Percentiles rank a stretch among this genome's conserved stretches.
Conservation (phyloP, 2,888 invertebrate species). For the Parelbella ahira region DNA sequence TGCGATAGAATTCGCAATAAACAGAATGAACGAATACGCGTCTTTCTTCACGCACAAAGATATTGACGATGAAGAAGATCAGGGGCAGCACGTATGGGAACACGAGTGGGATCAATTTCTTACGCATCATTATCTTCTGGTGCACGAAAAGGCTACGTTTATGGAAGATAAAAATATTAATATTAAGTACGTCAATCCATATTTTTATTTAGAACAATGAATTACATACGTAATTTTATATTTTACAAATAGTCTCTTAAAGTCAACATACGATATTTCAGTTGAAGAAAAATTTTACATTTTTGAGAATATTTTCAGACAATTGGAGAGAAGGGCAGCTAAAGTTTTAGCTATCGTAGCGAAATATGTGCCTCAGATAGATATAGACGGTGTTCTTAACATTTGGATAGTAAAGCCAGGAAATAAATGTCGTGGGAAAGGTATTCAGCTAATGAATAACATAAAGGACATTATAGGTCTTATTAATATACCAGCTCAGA, state of each 20-base stretch:
- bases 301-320: slow-evolving; percentile 54
- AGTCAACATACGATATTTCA: too few species aligned
- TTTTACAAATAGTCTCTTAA: too few species aligned
- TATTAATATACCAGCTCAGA: slow-evolving; percentile 84
- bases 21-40: slow-evolving; percentile 89
- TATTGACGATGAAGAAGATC: slow-evolving; percentile 87
- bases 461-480: slow-evolving; percentile 90
- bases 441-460: slow-evolving; percentile 92
- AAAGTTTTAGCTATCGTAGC: slow-evolving; percentile 84
- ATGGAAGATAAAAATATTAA: slow-evolving; percentile 57
- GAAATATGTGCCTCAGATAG: slow-evolving; percentile 89
- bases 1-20: slow-evolving; percentile 90
- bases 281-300: too few species aligned
- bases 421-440: slow-evolving; percentile 94
- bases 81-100: slow-evolving; percentile 84
- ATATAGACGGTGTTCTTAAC: slow-evolving; percentile 91
- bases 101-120: slow-evolving; percentile 95
- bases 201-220: too few species aligned
- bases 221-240: too few species aligned
- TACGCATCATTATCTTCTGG: slow-evolving; percentile 83
- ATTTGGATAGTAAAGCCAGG: slow-evolving; percentile 98
- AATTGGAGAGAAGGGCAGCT: slow-evolving; percentile 75
- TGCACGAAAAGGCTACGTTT: slow-evolving; percentile 83
- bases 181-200: slow-evolving; percentile 56
- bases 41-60: slow-evolving; percentile 86